Evolutionary conservation across 2,113 vertebrate species (phyloP).

Genomic region (Melospiza georgiana): DNA sequence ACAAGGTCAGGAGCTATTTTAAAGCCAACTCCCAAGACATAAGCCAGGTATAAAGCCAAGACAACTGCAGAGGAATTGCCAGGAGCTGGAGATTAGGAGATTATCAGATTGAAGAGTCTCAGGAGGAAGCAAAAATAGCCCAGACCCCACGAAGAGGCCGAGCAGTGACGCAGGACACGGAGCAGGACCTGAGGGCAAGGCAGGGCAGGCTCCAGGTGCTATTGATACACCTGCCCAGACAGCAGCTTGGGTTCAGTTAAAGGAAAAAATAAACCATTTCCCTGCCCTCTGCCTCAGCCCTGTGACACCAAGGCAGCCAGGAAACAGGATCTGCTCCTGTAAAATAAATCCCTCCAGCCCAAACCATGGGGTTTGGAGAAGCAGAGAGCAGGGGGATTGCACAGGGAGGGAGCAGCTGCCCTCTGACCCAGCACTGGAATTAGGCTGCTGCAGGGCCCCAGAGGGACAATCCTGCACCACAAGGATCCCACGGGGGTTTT

Average conservation of each 20-base stretch:
- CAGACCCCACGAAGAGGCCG: fast-evolving
- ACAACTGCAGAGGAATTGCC: neutral
- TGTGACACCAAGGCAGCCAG: neutral
- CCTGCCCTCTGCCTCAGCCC: neutral
- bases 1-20: slow-evolving; percentile 53
- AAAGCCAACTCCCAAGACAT: neutral
- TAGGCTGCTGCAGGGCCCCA: neutral
- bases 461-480: neutral
- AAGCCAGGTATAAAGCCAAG: slow-evolving; percentile 52
- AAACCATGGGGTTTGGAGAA: neutral
- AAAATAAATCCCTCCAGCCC: neutral
- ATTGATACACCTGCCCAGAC: neutral
- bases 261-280: neutral
- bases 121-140: slow-evolving; percentile 39
- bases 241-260: neutral
- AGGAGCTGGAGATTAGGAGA: slow-evolving; percentile 50
- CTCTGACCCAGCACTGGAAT: neutral
- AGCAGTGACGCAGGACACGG: neutral
- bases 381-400: neutral
- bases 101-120: slow-evolving; percentile 53
- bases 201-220: neutral
- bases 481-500: neutral
- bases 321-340: neutral
- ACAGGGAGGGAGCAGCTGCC: neutral
- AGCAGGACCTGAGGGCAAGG: neutral